Evolutionary conservation across 1,140 invertebrate genomes (phyloP).

Genomic region (Drosophila navojoa): DNA sequence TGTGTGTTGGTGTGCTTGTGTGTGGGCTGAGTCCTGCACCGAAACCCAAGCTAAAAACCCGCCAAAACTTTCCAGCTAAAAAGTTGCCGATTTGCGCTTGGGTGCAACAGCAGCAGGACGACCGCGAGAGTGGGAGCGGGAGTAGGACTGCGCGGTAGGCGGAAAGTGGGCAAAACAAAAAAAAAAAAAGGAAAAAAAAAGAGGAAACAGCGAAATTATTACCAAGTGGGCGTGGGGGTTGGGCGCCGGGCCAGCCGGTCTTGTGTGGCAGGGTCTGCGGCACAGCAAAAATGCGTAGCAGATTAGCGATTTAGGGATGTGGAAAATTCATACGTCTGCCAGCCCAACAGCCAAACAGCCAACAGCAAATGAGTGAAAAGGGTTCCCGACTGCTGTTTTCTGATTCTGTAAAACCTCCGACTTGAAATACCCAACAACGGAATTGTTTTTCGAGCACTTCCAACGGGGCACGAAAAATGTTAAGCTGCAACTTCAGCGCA

Average conservation of each 20-base stretch:
- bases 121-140: neutral
- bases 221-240: constrained; percentile 41
- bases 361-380: constrained; percentile 34
- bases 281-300: constrained; percentile 78
- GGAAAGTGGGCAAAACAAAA: neutral
- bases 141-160: neutral
- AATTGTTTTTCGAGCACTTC: constrained; percentile 56
- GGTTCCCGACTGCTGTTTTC: constrained; percentile 29
- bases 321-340: constrained; percentile 80
- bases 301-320: constrained; percentile 82
- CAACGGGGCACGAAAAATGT: constrained; percentile 43
- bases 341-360: neutral
- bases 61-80: constrained; percentile 67
- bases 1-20: neutral
- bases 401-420: neutral
- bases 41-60: constrained; percentile 48
- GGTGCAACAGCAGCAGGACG: constrained; percentile 57
- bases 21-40: constrained; percentile 11
- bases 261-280: constrained; percentile 23
- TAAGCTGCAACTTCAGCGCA: constrained; percentile 49
- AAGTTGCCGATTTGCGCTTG: constrained; percentile 76
- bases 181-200: constrained; percentile 6
- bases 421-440: constrained; percentile 9
- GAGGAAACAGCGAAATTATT: constrained; percentile 64
- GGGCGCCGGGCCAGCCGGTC: neutral